Evolutionary conservation across 2,797 vertebrate species (phyloP).

Genomic region (Lutjanus argentimaculatus): DNA sequence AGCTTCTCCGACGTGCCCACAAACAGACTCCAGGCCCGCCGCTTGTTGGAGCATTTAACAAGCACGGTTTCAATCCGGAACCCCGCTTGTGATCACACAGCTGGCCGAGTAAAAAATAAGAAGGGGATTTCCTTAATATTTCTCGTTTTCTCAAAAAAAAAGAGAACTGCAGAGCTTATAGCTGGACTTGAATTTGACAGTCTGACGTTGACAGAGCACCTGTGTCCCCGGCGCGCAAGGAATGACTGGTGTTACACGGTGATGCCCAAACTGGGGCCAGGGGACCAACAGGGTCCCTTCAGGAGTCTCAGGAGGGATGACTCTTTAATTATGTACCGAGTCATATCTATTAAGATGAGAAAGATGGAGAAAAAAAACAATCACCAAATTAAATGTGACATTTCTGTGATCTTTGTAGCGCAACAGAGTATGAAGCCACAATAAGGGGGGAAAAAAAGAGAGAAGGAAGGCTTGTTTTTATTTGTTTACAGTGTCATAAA

Average conservation of each 20-base stretch:
- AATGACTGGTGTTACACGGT: conserved; percentile 43
- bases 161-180: not conserved
- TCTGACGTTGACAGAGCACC: conserved; percentile 32
- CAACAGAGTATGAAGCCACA: too few relatives aligned
- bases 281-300: conserved; percentile 12
- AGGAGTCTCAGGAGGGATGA: not conserved
- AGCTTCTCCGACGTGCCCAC: not conserved
- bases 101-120: conserved; percentile 33
- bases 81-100: conserved; percentile 41
- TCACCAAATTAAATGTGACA: too few relatives aligned
- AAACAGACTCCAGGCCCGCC: not conserved
- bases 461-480: too few relatives aligned
- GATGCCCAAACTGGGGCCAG: conserved; percentile 1
- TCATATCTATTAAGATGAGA: not conserved
- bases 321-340: not conserved
- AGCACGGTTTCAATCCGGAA: conserved; percentile 66
- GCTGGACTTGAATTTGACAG: conserved; percentile 1
- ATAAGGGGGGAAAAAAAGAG: too few relatives aligned
- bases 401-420: not conserved
- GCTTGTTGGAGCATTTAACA: not conserved
- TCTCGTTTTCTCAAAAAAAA: conserved; percentile 13
- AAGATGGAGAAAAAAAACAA: not conserved
- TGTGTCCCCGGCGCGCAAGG: conserved; percentile 31
- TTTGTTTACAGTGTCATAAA: too few relatives aligned
- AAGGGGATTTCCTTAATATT: conserved; percentile 69